Base-by-base conservation (phyloP, 2,113 vertebrate species). In the Mesoclemmys tuberculata region DNA sequence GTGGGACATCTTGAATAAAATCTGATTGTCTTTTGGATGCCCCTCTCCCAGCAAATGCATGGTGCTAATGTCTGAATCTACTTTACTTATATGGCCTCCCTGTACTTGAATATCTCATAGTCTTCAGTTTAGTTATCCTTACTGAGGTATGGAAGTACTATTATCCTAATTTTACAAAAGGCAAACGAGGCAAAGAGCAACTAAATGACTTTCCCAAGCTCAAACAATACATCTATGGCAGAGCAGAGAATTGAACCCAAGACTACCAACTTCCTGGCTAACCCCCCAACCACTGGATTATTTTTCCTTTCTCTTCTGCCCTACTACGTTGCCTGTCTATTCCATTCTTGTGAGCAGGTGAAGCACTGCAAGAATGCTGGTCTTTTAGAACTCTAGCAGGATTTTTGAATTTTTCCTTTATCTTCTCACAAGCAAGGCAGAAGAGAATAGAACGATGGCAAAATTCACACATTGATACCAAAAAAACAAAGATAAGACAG, bases 231-330 rank as follows among this genome's bases (percentile, higher is more conserved):
- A 4, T 10, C 68, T 71, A 35, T 71, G n/a, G n/a, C 61, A 61
- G 54, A 68, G 68, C 35, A 71, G 24, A 58, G 41, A 46, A 74
- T 80, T n/a, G 22, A 56, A 80, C 16, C 84, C 4, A 1, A 5
- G 38, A 78, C 87, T 35, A 44, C n/a, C 2, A 0, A 21, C 21
- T 18, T 64, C 52, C 26, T 44, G 74, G 8, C 13, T 29, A 12
- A 75, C 85, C 81, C 38, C n/a, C 35, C 49, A 29, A 10, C 24
- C n/a, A 0, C 11, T 27, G 29, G 31, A 8, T 44, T 52, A 7
- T 58, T 78, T 46, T 18, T 2, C 16, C 51, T 93, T 61, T 35
- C 0, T 1, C 22, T 52, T 35, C 38, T 0, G 0, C 21, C 54
- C 84, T 58, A 83, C 21, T 51, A 55, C 26, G 10, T 26, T 8